Evolutionary conservation across 2,797 vertebrate species (phyloP).

Genomic region (Channallabes apus): DNA sequence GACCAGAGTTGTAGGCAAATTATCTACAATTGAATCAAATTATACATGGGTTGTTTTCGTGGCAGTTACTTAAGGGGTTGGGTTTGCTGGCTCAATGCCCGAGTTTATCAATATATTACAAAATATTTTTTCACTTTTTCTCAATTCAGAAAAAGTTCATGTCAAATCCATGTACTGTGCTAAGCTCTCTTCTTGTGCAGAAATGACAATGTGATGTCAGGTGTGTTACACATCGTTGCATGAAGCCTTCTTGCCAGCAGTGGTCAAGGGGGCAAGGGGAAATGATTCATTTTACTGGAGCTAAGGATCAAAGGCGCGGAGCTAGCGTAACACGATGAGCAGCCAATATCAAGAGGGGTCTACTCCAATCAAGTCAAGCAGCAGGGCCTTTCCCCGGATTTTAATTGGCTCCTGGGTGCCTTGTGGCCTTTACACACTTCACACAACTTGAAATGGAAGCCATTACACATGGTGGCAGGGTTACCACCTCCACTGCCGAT

Average conservation of each 20-base stretch:
- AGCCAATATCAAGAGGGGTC: conserved; percentile 52
- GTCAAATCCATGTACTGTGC: neutral
- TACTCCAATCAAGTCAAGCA: conserved; percentile 68
- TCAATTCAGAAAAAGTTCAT: too few species aligned
- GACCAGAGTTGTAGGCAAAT: neutral
- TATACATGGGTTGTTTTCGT: too few species aligned
- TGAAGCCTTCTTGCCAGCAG: conserved; percentile 63
- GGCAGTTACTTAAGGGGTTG: too few species aligned
- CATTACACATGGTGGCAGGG: conserved; percentile 63
- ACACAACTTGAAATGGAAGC: conserved; percentile 62
- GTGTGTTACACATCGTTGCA: conserved; percentile 38
- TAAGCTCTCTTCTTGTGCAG: neutral
- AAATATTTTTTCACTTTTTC: neutral
- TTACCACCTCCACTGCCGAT: conserved; percentile 41
- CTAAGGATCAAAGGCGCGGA: conserved; percentile 63
- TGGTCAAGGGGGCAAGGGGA: conserved; percentile 61
- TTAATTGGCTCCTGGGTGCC: conserved; percentile 71
- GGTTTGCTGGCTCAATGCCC: too few species aligned
- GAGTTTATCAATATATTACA: neutral
- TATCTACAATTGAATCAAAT: neutral
- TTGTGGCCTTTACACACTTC: conserved; percentile 60
- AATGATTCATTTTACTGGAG: conserved; percentile 72
- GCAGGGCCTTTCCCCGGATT: conserved; percentile 58
- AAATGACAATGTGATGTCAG: neutral
- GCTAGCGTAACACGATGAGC: conserved; percentile 38